Conservation (phyloP, 2,113 vertebrate genomes). For the Montifringilla adamsi region DNA sequence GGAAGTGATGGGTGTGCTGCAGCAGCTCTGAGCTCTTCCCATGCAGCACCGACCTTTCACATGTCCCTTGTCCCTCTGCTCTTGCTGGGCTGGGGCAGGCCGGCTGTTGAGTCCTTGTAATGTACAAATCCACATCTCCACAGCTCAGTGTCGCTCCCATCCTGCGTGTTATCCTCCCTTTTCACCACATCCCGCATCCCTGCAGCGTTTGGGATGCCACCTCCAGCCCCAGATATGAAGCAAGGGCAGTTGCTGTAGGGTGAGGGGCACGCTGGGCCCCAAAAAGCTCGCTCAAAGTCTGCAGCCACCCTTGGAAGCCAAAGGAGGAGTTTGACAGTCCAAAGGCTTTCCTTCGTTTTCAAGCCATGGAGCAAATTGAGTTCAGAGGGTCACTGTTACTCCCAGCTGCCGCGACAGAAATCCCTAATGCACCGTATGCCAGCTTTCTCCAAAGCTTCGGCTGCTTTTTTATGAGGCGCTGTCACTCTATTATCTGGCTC, state of each 20-base stretch:
- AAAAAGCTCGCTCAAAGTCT: rapidly evolving
- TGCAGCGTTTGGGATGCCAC: not conserved
- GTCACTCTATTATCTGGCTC: slow-evolving; percentile 72
- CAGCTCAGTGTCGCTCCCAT: rapidly evolving
- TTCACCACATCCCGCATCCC: rapidly evolving
- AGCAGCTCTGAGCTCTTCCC: not conserved
- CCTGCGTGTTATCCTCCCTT: rapidly evolving
- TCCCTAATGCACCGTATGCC: slow-evolving; percentile 26
- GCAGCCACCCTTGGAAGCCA: not conserved
- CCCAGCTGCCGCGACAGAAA: slow-evolving; percentile 53
- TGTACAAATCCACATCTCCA: not conserved
- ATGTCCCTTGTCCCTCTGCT: not conserved
- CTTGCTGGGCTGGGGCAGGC: not conserved
- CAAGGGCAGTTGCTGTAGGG: not conserved
- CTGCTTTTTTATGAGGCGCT: slow-evolving; percentile 72
- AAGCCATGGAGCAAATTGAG: slow-evolving; percentile 74
- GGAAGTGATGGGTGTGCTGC: not conserved
- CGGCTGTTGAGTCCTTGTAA: not conserved
- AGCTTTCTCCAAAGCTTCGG: not conserved
- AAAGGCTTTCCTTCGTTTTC: slow-evolving; percentile 54
- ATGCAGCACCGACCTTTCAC: not conserved
- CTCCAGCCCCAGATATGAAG: not conserved
- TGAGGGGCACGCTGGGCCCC: rapidly evolving
- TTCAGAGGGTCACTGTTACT: slow-evolving; percentile 70
- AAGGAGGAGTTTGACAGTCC: slow-evolving; percentile 1